Conservation (phyloP, 1,140 invertebrate genomes). For the Neomicropteryx cornuta region DNA sequence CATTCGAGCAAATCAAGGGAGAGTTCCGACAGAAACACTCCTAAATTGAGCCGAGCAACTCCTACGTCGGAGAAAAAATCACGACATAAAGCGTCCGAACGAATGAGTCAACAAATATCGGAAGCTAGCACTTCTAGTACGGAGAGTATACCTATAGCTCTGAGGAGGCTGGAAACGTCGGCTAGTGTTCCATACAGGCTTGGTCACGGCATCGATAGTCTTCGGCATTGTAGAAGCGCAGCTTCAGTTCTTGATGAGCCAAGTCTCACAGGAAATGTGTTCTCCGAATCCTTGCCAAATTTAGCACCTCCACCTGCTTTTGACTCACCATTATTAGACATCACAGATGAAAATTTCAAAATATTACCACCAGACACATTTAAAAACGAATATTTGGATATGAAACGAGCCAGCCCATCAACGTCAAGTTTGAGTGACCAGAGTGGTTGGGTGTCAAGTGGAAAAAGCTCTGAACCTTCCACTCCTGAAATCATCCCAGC, state of each 20-base stretch:
- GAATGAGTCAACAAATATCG: conserved; percentile 38
- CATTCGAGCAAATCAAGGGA: conserved; percentile 38
- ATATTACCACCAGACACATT: conserved; percentile 38
- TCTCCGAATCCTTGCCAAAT: conserved; percentile 51
- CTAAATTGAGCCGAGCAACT: background rate
- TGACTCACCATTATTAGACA: conserved; percentile 38
- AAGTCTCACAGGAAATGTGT: conserved; percentile 33
- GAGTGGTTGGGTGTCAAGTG: conserved; percentile 67
- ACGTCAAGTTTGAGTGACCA: conserved; percentile 64
- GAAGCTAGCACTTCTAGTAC: conserved; percentile 38
- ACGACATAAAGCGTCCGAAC: conserved; percentile 37
- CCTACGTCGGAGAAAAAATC: conserved; percentile 31
- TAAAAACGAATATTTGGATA: conserved; percentile 30
- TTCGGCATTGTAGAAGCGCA: conserved; percentile 50
- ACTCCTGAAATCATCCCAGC: conserved; percentile 38
- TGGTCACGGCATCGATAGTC: conserved; percentile 34
- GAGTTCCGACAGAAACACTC: conserved; percentile 30
- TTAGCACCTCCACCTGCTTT: conserved; percentile 44
- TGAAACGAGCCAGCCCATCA: conserved; percentile 39
- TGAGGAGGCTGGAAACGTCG: conserved; percentile 42
- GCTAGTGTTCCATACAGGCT: conserved; percentile 47
- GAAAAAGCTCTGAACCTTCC: conserved; percentile 44
- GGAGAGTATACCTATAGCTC: conserved; percentile 36
- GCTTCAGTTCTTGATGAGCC: conserved; percentile 42
- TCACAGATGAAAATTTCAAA: conserved; percentile 38